phyloP scores from a whole-genome alignment of 2,797 vertebrate genomes.

The Pipistrellus kuhlii region DNA sequence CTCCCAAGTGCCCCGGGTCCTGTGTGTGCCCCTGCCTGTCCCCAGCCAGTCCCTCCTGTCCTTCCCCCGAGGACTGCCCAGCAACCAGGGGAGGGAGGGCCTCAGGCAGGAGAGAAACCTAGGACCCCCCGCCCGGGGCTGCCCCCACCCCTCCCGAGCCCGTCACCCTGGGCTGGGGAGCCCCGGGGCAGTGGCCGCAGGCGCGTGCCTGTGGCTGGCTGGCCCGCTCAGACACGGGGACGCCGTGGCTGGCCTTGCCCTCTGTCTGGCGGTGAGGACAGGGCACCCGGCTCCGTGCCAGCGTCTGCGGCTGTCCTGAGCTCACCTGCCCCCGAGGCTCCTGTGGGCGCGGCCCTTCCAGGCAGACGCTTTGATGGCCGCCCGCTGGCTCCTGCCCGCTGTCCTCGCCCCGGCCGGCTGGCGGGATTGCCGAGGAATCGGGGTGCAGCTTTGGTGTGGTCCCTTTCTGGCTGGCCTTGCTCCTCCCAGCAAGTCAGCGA shows the following conservation, averaged over 20 bases:
- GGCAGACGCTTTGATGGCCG: slow-evolving; percentile 63
- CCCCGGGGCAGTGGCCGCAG: background rate
- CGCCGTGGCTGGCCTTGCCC: background rate
- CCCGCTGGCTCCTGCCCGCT: background rate
- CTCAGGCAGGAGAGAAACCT: background rate
- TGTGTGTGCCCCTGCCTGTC: background rate
- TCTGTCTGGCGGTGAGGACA: slow-evolving; percentile 1
- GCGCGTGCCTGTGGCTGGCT: background rate
- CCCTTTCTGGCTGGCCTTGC: slow-evolving; percentile 13
- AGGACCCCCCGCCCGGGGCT: background rate
- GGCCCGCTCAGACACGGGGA: background rate
- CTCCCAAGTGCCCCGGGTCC: background rate
- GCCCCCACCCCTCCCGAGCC: background rate
- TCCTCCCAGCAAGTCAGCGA: background rate
- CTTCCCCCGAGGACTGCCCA: slow-evolving; percentile 5
- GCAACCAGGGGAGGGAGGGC: background rate
- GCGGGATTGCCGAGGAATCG: slow-evolving; percentile 48
- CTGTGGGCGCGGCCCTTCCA: slow-evolving; percentile 27
- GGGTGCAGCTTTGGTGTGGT: slow-evolving; percentile 52
- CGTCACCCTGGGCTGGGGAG: background rate
- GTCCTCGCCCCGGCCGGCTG: slow-evolving; percentile 42
- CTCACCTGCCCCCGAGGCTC: background rate
- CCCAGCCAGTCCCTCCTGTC: background rate
- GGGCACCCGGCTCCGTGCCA: background rate
- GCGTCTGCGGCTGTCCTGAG: background rate